Conservation (phyloP, 2,888 invertebrate genomes). For the Drosophila niveifrons region DNA sequence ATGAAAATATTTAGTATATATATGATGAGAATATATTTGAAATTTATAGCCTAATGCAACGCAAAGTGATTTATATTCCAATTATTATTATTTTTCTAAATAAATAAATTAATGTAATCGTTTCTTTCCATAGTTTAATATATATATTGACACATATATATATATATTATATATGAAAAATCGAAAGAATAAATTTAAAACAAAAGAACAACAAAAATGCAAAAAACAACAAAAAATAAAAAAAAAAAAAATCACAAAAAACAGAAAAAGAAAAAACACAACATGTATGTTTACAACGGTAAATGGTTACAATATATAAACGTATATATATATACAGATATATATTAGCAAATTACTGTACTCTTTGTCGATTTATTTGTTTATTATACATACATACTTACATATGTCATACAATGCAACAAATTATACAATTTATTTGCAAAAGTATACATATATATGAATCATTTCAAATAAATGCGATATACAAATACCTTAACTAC, state of each 20-base stretch:
- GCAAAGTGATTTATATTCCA: slow-evolving; percentile 82
- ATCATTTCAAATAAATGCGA: slow-evolving; percentile 76
- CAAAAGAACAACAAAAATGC: neutral
- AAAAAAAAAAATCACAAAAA: slow-evolving; percentile 37
- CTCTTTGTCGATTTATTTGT: slow-evolving; percentile 71
- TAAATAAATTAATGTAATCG: slow-evolving; percentile 78
- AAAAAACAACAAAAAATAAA: slow-evolving; percentile 19
- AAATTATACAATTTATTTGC: slow-evolving; percentile 67
- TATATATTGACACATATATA: slow-evolving; percentile 26
- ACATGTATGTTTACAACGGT: slow-evolving; percentile 70
- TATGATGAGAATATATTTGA: slow-evolving; percentile 69
- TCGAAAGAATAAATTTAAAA: slow-evolving; percentile 50
- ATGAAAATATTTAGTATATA: slow-evolving; percentile 63
- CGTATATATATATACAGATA: slow-evolving; percentile 40
- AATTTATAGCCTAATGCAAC: slow-evolving; percentile 74
- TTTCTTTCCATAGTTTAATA: slow-evolving; percentile 81
- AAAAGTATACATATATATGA: slow-evolving; percentile 61
- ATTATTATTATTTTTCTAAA: slow-evolving; percentile 80
- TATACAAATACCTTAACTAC: slow-evolving; percentile 61
- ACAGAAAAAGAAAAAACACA: slow-evolving; percentile 36
- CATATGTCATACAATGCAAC: slow-evolving; percentile 53
- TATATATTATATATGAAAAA: slow-evolving; percentile 35
- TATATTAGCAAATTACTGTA: slow-evolving; percentile 65
- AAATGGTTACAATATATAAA: slow-evolving; percentile 71
- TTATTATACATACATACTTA: slow-evolving; percentile 53